These are phyloP conservation scores for Tokudaia muenninki DNA, from an alignment of 2,797 vertebrate species.

Conservation along the genomic window DNA sequence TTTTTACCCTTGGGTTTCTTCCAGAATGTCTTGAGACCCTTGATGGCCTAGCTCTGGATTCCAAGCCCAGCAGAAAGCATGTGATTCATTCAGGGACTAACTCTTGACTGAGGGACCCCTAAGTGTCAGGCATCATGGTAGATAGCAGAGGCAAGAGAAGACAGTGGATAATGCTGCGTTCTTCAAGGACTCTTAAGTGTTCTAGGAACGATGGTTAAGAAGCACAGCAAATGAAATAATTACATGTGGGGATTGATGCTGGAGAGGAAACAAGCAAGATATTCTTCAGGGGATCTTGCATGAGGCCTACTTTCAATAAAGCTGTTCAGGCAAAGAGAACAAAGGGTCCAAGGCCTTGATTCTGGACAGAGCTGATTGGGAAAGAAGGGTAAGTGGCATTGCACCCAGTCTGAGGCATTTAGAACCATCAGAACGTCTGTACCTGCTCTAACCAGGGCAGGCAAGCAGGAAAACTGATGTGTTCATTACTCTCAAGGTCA, in stretches of 20 bases:
- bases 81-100: neutral
- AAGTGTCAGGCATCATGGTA: neutral
- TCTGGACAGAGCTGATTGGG: neutral
- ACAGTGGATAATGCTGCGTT: neutral
- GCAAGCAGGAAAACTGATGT: neutral
- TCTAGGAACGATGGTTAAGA: neutral
- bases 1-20: neutral
- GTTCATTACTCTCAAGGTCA: neutral
- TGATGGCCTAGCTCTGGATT: neutral
- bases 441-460: neutral
- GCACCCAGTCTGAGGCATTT: neutral
- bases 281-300: neutral
- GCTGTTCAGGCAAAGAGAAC: neutral
- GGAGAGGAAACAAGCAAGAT: neutral
- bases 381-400: neutral
- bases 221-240: neutral
- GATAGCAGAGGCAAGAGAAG: too few species aligned
- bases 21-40: neutral
- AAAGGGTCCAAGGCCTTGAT: neutral
- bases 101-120: neutral
- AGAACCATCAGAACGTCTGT: neutral
- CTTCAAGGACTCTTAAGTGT: neutral
- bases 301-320: neutral
- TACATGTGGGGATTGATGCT: neutral
- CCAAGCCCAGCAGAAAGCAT: neutral